Evolutionary conservation across 2,888 invertebrate species (phyloP).

Genomic region (Heteromurus nitidus): DNA sequence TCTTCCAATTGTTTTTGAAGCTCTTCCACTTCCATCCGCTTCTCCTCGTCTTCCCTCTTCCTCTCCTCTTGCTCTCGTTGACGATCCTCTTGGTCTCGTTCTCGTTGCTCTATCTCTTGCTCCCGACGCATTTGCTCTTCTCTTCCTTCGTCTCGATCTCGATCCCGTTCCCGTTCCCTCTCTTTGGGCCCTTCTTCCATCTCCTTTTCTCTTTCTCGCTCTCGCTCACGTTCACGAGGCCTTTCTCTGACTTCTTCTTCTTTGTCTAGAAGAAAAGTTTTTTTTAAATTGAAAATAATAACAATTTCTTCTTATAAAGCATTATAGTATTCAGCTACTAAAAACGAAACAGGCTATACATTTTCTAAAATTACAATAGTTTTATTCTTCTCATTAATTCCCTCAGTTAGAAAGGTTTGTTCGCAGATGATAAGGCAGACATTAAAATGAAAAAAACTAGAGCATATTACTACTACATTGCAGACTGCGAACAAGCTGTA

Average conservation of each 20-base stretch:
- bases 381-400: no score
- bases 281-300: no score
- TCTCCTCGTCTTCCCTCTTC: slow-evolving; percentile 44
- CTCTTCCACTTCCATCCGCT: slow-evolving; percentile 48
- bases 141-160: slow-evolving; percentile 12
- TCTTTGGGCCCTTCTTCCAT: slow-evolving; percentile 24
- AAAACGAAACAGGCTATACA: no score
- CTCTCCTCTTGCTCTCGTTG: slow-evolving; percentile 40
- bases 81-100: slow-evolving; percentile 43
- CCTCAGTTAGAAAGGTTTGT: no score
- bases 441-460: no score
- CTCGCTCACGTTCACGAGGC: neutral
- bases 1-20: slow-evolving; percentile 52
- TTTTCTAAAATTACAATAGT: no score
- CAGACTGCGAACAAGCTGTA: no score
- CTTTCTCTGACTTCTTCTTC: slow-evolving; percentile 11
- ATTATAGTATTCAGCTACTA: no score
- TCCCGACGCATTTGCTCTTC: slow-evolving; percentile 22
- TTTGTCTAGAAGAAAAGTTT: no score
- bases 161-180: slow-evolving; percentile 24
- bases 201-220: slow-evolving; percentile 21
- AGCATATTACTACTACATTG: no score
- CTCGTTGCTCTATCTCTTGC: slow-evolving; percentile 45
- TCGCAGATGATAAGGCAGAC: no score
- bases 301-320: no score